Conservation (phyloP, 2,113 vertebrate species). For the Oenanthe melanoleuca region DNA sequence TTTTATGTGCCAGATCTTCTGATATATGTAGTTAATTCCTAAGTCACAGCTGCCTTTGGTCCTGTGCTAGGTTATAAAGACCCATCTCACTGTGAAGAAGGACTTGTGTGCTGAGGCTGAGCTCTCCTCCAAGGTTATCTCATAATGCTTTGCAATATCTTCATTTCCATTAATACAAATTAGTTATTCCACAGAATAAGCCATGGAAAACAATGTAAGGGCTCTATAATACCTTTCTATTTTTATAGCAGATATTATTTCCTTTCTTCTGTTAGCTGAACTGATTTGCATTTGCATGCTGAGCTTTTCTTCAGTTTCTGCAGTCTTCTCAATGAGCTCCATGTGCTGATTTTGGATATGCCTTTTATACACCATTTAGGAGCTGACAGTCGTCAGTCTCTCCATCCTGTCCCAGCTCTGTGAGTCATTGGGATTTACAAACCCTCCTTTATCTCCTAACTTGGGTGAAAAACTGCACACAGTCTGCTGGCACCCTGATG, state of each 20-base stretch:
- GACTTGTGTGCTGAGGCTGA: neutral
- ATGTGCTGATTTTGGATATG: neutral
- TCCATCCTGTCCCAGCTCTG: neutral
- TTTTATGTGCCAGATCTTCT: neutral
- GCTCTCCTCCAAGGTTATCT: neutral
- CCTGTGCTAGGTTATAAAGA: neutral
- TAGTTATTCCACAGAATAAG: neutral
- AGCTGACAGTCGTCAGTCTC: neutral
- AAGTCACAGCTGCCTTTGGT: neutral
- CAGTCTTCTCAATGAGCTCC: neutral
- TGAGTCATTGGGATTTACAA: neutral
- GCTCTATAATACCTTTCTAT: neutral
- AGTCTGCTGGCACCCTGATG: neutral
- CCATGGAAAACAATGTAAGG: neutral
- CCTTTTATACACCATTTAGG: neutral
- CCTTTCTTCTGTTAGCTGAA: neutral
- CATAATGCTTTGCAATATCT: neutral
- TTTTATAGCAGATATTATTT: neutral
- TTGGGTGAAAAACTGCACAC: neutral
- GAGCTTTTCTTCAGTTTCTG: neutral
- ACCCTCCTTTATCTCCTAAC: neutral
- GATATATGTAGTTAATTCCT: neutral
- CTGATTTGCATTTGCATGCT: neutral
- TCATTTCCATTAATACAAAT: neutral
- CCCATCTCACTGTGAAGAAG: neutral